Conservation (phyloP, 1,140 invertebrate genomes). For the Philopotamus ludificatus region DNA sequence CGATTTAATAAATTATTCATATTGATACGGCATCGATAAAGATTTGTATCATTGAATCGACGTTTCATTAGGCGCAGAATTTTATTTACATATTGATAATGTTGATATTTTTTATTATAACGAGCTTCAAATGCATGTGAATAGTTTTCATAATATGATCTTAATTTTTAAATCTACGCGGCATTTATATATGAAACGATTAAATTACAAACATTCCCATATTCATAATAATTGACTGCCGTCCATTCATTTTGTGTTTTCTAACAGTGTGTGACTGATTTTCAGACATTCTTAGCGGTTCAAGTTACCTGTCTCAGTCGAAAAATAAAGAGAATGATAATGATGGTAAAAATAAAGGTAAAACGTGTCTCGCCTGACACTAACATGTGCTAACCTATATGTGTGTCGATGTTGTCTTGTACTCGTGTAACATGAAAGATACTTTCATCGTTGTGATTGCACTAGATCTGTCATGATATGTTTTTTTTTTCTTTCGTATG, state of each 20-base stretch:
- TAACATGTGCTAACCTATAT: slow-evolving; percentile 17
- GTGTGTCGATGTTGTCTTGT: slow-evolving; percentile 1
- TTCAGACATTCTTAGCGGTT: slow-evolving; percentile 82
- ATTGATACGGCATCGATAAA: too few relatives aligned
- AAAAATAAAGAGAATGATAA: slow-evolving; percentile 78
- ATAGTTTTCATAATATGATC: too few relatives aligned
- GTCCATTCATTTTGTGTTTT: not conserved
- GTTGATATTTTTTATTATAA: too few relatives aligned
- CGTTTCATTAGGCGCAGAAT: too few relatives aligned
- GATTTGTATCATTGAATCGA: too few relatives aligned
- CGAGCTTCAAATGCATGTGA: too few relatives aligned
- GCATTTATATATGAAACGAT: too few relatives aligned
- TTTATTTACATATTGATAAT: too few relatives aligned
- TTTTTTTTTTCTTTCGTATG: not conserved
- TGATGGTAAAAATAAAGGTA: slow-evolving; percentile 78
- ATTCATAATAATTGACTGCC: too few relatives aligned
- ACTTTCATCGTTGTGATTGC: not conserved
- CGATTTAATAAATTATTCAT: too few relatives aligned
- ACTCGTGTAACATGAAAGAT: not conserved
- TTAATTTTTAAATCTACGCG: too few relatives aligned
- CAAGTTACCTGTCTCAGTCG: slow-evolving; percentile 68
- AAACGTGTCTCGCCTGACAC: slow-evolving; percentile 37
- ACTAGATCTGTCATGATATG: not conserved
- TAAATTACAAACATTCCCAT: too few relatives aligned
- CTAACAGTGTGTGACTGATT: slow-evolving; percentile 47